These are phyloP conservation scores for Athetis lepigone DNA, from an alignment of 2,888 invertebrate genomes.

Conservation along the genomic window DNA sequence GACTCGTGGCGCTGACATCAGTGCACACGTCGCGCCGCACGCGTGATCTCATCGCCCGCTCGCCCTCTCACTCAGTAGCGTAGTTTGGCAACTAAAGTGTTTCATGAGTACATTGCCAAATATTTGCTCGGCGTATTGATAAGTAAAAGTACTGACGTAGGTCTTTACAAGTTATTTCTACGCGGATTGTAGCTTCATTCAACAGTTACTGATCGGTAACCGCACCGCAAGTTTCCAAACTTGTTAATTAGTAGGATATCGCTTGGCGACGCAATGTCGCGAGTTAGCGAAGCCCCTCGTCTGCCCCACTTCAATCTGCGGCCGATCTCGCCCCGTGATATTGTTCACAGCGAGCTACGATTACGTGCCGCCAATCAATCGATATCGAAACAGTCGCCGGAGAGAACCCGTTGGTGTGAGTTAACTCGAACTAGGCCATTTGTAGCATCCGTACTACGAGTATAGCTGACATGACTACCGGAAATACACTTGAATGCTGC, in stretches of 20 bases:
- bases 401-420: constrained; percentile 7
- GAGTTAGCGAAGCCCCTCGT: constrained; percentile 31
- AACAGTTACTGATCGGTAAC: neutral
- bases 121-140: neutral
- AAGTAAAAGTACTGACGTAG: neutral
- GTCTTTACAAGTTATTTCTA: neutral
- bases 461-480: constrained; percentile 23
- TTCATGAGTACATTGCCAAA: constrained; percentile 4
- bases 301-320: constrained; percentile 32
- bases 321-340: constrained; percentile 8
- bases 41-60: constrained; percentile 33
- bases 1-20: constrained; percentile 25
- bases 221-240: neutral
- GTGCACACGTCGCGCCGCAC: constrained; percentile 33
- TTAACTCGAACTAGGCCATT: constrained; percentile 18
- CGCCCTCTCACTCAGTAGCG: constrained; percentile 9
- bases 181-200: neutral
- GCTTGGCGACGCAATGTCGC: constrained; percentile 50
- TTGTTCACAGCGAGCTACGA: constrained; percentile 15
- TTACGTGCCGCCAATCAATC: constrained; percentile 28
- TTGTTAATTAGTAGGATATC: constrained; percentile 31
- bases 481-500: constrained; percentile 5
- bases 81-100: constrained; percentile 1
- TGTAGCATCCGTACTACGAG: neutral
- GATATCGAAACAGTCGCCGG: constrained; percentile 27